Conservation (phyloP, 1,140 invertebrate species). For the Hermatobates lingyangjiaoensis region DNA sequence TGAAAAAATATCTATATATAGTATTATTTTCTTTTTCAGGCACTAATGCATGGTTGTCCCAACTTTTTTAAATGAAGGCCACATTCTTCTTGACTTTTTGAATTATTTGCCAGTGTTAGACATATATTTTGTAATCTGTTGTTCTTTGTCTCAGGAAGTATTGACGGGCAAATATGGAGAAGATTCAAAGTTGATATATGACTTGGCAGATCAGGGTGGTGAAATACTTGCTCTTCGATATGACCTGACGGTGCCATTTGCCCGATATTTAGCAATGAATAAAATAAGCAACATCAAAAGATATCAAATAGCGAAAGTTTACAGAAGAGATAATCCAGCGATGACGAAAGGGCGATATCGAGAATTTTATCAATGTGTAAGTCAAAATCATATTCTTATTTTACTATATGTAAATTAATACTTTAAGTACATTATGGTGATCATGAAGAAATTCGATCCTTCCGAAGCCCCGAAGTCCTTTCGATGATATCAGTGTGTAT, state of each 20-base stretch:
- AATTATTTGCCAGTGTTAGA: neutral
- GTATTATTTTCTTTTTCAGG: too few relatives aligned
- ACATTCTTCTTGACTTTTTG: too few relatives aligned
- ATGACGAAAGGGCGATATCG: slow-evolving; percentile 90
- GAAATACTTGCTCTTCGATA: slow-evolving; percentile 82
- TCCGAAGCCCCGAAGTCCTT: too few relatives aligned
- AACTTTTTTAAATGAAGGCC: too few relatives aligned
- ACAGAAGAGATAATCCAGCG: slow-evolving; percentile 91
- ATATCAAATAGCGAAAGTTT: slow-evolving; percentile 90
- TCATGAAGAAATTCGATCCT: too few relatives aligned
- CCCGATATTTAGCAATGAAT: slow-evolving; percentile 92
- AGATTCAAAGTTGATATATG: slow-evolving; percentile 97
- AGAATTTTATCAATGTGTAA: slow-evolving; percentile 99
- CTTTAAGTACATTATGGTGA: too few relatives aligned
- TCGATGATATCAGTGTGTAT: too few relatives aligned
- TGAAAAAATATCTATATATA: too few relatives aligned
- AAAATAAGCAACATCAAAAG: slow-evolving; percentile 88
- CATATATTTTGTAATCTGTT: neutral
- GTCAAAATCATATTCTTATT: too few relatives aligned
- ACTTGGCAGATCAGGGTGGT: slow-evolving; percentile 94
- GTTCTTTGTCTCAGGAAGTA: slow-evolving; percentile 54
- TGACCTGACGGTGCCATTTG: slow-evolving; percentile 88
- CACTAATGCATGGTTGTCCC: too few relatives aligned
- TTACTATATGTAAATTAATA: too few relatives aligned
- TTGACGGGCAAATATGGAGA: slow-evolving; percentile 98